These are phyloP conservation scores for Lissonota sp. DNA, from an alignment of 2,888 invertebrate genomes.

Conservation along the genomic window DNA sequence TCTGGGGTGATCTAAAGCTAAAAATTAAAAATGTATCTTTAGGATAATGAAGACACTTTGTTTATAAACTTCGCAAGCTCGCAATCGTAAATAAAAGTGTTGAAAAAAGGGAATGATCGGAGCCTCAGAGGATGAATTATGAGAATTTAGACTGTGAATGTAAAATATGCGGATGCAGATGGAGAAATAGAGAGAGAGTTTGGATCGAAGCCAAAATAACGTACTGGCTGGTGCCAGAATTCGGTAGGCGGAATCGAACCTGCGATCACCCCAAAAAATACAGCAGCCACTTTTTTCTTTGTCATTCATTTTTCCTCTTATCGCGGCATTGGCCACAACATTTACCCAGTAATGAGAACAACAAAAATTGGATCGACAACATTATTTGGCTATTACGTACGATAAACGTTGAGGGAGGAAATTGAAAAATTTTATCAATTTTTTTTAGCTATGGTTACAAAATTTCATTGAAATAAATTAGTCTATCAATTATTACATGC, in stretches of 20 bases:
- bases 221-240: conserved; percentile 72
- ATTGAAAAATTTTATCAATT: too few species aligned
- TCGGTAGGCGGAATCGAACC: conserved; percentile 63
- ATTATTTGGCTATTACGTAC: not conserved
- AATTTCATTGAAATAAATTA: too few species aligned
- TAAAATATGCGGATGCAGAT: conserved; percentile 12
- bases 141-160: conserved; percentile 9
- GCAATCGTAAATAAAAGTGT: too few species aligned
- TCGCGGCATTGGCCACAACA: conserved; percentile 6
- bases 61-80: too few species aligned
- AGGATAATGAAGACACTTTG: too few species aligned
- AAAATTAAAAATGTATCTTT: too few species aligned
- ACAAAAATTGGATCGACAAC: conserved; percentile 19
- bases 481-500: too few species aligned
- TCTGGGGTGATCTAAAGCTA: too few species aligned
- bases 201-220: conserved; percentile 75
- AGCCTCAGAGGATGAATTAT: not conserved
- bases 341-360: conserved; percentile 1
- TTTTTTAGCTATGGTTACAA: too few species aligned
- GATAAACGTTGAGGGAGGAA: too few species aligned
- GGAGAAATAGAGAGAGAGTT: conserved; percentile 40
- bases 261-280: conserved; percentile 56
- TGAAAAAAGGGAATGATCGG: too few species aligned
- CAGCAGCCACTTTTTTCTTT: conserved; percentile 23
- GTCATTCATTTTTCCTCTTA: conserved; percentile 31